These are phyloP conservation scores for Vombatus ursinus DNA, from an alignment of 2,113 vertebrate genomes.

Conservation along the genomic window DNA sequence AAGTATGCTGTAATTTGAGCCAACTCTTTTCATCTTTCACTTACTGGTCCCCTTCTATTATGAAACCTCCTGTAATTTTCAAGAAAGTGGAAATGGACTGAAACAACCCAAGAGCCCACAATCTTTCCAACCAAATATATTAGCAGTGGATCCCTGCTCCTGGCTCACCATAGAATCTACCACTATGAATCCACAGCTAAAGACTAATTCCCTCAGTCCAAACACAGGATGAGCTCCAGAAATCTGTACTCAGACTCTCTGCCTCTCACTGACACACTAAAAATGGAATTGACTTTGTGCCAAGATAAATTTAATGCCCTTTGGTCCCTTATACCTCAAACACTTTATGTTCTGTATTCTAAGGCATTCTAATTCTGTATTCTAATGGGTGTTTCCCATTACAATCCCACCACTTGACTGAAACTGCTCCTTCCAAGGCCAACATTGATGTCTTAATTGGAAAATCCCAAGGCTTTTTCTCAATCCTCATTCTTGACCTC, in stretches of 20 bases:
- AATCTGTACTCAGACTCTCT: neutral
- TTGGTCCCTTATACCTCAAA: neutral
- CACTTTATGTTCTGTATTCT: neutral
- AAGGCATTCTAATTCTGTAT: neutral
- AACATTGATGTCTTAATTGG: neutral
- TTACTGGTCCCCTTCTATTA: neutral
- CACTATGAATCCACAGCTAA: neutral
- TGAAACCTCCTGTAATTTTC: neutral
- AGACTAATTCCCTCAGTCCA: neutral
- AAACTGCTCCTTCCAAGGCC: neutral
- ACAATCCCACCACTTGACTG: neutral
- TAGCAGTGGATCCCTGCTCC: neutral
- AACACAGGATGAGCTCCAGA: neutral
- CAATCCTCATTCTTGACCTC: neutral
- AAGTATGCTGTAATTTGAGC: neutral
- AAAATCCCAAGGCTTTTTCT: neutral
- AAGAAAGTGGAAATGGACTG: neutral
- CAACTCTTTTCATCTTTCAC: neutral
- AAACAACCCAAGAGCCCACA: neutral
- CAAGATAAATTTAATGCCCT: neutral
- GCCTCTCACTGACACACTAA: neutral
- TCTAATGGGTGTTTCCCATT: neutral
- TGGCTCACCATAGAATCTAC: neutral
- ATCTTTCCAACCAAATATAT: neutral
- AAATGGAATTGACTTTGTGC: neutral